Evolutionary conservation across 2,888 invertebrate genomes (phyloP).

Genomic region (Neoitamus cyanurus): DNA sequence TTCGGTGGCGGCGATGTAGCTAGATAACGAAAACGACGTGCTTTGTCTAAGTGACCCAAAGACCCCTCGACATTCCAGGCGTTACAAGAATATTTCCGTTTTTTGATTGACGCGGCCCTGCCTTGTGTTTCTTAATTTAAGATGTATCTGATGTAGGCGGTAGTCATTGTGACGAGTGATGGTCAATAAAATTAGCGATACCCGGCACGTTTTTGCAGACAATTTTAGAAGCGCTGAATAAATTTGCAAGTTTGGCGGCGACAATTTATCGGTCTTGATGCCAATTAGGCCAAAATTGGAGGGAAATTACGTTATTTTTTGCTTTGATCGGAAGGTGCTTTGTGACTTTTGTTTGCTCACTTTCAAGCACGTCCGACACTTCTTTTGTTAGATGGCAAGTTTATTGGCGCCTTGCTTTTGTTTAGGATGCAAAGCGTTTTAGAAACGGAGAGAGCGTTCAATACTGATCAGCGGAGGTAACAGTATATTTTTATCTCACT

Average conservation of each 20-base stretch:
- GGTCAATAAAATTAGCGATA: not conserved
- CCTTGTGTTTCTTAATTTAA: not conserved
- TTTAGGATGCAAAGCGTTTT: not conserved
- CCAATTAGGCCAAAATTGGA: constrained; percentile 1
- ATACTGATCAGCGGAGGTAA: not conserved
- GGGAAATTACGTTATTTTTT: constrained; percentile 1
- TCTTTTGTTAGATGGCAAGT: not conserved
- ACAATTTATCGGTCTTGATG: constrained; percentile 9
- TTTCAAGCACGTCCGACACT: not conserved
- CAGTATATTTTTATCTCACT: not conserved
- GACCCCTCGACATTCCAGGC: not conserved
- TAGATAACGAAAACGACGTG: not conserved
- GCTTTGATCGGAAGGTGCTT: not conserved
- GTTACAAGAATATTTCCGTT: constrained; percentile 3
- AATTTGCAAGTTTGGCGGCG: not conserved
- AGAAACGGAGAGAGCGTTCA: not conserved
- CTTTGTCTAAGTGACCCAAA: not conserved
- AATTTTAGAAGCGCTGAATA: not conserved
- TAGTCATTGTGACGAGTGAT: not conserved
- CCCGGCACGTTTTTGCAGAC: not conserved
- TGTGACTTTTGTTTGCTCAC: not conserved
- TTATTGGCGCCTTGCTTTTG: not conserved
- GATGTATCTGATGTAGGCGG: not conserved
- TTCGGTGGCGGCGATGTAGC: not conserved
- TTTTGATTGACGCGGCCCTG: not conserved